A percentile compares a stretch with the other conserved stretches of the same genome.
These are phyloP conservation scores for Trematomus bernacchii DNA, from an alignment of 2,797 vertebrate genomes.

Conservation along the genomic window DNA sequence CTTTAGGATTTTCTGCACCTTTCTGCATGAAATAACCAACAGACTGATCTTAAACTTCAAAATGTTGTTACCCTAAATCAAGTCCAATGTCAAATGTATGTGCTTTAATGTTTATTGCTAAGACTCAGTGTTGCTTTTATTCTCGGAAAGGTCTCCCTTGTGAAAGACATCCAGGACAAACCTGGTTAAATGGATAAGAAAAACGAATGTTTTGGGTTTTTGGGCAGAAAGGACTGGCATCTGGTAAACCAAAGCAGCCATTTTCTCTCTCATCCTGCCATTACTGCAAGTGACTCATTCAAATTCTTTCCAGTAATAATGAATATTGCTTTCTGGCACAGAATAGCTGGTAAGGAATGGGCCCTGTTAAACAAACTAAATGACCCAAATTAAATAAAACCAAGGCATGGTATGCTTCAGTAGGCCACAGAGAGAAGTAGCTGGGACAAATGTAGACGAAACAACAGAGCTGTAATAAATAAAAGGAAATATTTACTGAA, in stretches of 20 bases:
- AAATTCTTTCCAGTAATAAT: conserved; percentile 69
- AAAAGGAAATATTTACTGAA: not conserved
- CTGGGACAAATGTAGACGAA: not conserved
- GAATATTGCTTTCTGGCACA: conserved; percentile 51
- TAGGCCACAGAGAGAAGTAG: conserved; percentile 5
- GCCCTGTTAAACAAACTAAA: conserved; percentile 33
- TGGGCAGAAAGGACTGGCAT: not conserved
- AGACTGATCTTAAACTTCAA: too few relatives aligned
- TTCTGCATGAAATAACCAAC: too few relatives aligned
- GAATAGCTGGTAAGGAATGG: conserved; percentile 19
- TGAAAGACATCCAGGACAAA: too few relatives aligned
- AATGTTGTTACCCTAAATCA: too few relatives aligned
- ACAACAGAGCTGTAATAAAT: not conserved
- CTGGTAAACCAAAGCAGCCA: conserved; percentile 7
- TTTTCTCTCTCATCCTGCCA: conserved; percentile 35
- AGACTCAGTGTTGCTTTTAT: too few relatives aligned
- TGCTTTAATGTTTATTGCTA: too few relatives aligned
- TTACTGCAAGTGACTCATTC: conserved; percentile 52
- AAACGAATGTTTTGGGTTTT: not conserved
- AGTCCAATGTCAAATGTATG: too few relatives aligned
- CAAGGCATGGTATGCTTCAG: not conserved
- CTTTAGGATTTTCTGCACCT: too few relatives aligned
- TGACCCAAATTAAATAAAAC: conserved; percentile 17
- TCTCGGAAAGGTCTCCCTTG: too few relatives aligned
- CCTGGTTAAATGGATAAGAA: too few relatives aligned